Percentiles rank a stretch among this genome's conserved stretches.
These are phyloP conservation scores for Bos indicus DNA, from an alignment of 2,113 vertebrate species.

Conservation along the genomic window DNA sequence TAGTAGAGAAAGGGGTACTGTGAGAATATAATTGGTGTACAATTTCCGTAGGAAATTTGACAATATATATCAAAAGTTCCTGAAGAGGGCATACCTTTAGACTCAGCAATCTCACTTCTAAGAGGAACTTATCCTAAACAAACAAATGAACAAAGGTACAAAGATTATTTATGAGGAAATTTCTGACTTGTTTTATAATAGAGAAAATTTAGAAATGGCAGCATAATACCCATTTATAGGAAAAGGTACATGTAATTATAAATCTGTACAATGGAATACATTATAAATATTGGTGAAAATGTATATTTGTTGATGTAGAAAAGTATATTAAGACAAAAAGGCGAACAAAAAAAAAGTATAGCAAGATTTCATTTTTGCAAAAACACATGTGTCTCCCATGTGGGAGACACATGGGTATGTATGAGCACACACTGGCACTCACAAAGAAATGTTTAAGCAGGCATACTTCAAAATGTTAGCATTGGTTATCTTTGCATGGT, in stretches of 20 bases:
- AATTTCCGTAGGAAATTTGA: not conserved
- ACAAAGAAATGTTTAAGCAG: not conserved
- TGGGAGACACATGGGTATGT: not conserved
- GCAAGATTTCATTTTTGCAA: not conserved
- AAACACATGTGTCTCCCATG: not conserved
- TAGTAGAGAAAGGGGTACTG: not conserved
- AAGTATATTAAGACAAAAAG: not conserved
- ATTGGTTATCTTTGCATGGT: not conserved
- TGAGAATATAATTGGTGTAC: not conserved
- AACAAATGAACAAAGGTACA: slow-evolving; percentile 4
- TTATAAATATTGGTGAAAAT: not conserved
- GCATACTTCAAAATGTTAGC: not conserved
- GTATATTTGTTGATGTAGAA: not conserved
- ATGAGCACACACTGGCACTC: not conserved
- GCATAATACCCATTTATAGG: not conserved
- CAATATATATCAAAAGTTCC: not conserved
- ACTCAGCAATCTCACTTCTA: not conserved
- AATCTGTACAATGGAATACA: not conserved
- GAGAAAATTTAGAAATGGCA: not conserved
- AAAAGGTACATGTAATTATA: not conserved
- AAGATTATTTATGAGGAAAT: not conserved
- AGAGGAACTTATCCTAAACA: not conserved
- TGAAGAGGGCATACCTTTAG: not conserved
- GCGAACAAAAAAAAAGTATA: not conserved
- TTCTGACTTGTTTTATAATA: not conserved